Evolutionary conservation across 2,888 invertebrate genomes (phyloP), one percentile per base, ranked within the genome.

Genomic region (Lepidochrysops patricia): DNA sequence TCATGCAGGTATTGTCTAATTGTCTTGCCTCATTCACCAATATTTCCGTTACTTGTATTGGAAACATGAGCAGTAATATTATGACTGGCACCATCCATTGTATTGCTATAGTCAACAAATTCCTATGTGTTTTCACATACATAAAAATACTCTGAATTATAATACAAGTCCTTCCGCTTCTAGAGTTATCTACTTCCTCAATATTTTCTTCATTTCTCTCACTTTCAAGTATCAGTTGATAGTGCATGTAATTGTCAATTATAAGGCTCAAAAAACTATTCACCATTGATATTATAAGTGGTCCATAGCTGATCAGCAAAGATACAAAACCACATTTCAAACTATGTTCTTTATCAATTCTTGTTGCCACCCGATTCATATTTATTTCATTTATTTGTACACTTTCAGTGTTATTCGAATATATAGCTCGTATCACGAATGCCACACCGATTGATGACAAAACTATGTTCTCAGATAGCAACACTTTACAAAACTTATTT

Each of bases 191-290:
- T 13, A 84, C 64, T 60, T 77, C 75, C 60, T 63, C 80, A 34
- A 66, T 64, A 66, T 77, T 80, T 61, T 81, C 79, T 19, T 81
- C 79, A 61, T 73, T 74, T 26, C 65, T 69, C 60, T 80, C 78
- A 0, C 72, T 70, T 29, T 79, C 75, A 12, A 69, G 66, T 32
- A 86, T 62, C 72, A 84, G 79, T 70, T 68, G 79, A 64, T 85
- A 87, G 67, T 87, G 84, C 79, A 87, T 76, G 61, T 85, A 88
- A 67, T 87, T 87, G 61, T 88, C 82, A 60, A 89, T 82, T 0
- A 87, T 69, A 1, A 88, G 70, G 58, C 77, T 84, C 7, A 86
- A 35, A 64, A 89, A 89, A 64, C 87, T 88, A 64, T 89, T 89
- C 0, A 87, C 83, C 48, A 87, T 68, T 3, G 89, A 82, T 27